Percentiles rank a stretch among this genome's conserved stretches.
These are phyloP conservation scores for Thunnus albacares DNA, from an alignment of 2,797 vertebrate species.

Conservation along the genomic window DNA sequence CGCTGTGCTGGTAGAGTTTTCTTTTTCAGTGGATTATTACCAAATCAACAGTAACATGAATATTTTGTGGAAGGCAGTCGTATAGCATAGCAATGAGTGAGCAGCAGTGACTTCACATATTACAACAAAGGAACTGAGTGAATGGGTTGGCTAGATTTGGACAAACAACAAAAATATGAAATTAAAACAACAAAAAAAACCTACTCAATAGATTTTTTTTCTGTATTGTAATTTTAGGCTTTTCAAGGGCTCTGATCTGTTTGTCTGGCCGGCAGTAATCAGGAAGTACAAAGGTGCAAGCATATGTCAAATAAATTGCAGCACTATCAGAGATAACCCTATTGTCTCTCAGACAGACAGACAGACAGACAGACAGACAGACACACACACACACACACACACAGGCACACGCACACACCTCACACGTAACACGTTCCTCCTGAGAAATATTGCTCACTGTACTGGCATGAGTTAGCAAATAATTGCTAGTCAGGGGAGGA, in stretches of 20 bases:
- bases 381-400: conserved; percentile 10
- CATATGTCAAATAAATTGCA: conserved; percentile 49
- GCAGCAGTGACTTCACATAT: background rate
- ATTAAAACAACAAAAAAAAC: background rate
- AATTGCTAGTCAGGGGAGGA: conserved; percentile 79
- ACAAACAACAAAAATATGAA: conserved; percentile 2
- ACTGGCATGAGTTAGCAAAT: conserved; percentile 82
- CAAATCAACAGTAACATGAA: background rate
- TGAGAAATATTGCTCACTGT: conserved; percentile 70
- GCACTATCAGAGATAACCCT: conserved; percentile 36
- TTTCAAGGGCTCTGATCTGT: conserved; percentile 9
- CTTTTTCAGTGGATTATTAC: too few species aligned
- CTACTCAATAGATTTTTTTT: background rate
- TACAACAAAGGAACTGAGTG: background rate
- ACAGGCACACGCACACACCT: conserved; percentile 35
- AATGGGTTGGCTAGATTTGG: conserved; percentile 13
- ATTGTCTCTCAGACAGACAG: conserved; percentile 16
- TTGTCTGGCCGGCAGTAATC: conserved; percentile 31
- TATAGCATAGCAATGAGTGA: background rate
- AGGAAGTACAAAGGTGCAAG: conserved; percentile 33
- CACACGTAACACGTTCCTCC: conserved; percentile 55
- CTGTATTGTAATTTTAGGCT: conserved; percentile 21
- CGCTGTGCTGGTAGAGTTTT: too few species aligned
- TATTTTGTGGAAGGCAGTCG: background rate
- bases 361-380: conserved; percentile 25